Percentiles rank a stretch among this genome's conserved stretches.
Evolutionary conservation across 2,797 vertebrate genomes (phyloP).

Genomic region (Sorex maritimensis): DNA sequence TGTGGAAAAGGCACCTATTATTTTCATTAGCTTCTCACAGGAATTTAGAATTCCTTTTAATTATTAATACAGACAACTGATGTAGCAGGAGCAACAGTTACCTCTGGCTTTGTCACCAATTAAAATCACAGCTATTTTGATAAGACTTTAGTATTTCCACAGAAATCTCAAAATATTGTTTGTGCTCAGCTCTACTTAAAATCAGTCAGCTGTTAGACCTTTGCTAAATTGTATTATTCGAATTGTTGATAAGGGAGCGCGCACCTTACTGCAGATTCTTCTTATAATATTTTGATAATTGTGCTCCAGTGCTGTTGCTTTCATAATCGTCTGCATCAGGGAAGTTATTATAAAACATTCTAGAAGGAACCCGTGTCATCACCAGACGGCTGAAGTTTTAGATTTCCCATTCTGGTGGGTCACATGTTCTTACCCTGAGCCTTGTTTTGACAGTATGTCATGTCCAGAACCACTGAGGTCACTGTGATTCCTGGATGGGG

Average conservation of each 20-base stretch:
- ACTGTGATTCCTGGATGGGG: background rate
- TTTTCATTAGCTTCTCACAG: constrained; percentile 38
- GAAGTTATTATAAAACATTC: constrained; percentile 57
- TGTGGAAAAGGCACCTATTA: background rate
- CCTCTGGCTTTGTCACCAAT: constrained; percentile 3
- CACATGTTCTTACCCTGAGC: background rate
- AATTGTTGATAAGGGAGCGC: background rate
- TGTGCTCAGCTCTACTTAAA: background rate
- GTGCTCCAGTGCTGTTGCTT: background rate
- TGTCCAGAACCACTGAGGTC: background rate
- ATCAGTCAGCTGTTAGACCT: constrained; percentile 14
- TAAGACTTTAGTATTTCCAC: background rate
- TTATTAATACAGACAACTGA: constrained; percentile 8
- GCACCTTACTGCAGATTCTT: background rate
- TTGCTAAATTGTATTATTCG: background rate
- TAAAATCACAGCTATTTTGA: constrained; percentile 54
- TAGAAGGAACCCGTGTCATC: background rate
- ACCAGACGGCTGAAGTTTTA: background rate
- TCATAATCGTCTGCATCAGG: constrained; percentile 22
- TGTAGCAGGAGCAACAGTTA: background rate
- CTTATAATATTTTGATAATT: constrained; percentile 55
- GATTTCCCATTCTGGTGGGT: background rate
- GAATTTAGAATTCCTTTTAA: constrained; percentile 2
- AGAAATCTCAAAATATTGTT: constrained; percentile 60
- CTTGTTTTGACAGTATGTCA: background rate